Percentiles rank a stretch among this genome's conserved stretches.
These are phyloP conservation scores for Beroe forskalii DNA, from an alignment of 37 sponge, comb jelly and placozoan species.

Conservation along the genomic window DNA sequence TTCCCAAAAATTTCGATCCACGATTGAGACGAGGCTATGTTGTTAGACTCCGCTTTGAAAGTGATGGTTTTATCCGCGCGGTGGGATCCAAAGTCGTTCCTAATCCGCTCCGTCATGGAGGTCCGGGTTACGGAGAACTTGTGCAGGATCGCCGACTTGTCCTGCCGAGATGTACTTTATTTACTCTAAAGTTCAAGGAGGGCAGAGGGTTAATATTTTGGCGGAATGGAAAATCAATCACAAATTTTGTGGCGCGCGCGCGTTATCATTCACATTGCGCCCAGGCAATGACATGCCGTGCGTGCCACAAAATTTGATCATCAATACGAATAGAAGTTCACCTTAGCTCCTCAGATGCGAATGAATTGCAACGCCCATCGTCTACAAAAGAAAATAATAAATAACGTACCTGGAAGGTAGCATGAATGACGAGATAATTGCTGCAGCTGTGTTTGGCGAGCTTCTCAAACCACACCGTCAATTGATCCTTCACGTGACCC, in stretches of 20 bases:
- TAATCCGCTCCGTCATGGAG: conserved; percentile 28
- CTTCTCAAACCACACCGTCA: conserved; percentile 11
- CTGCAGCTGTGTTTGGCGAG: conserved; percentile 5
- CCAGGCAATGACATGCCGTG: too few relatives aligned
- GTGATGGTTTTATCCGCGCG: conserved; percentile 5
- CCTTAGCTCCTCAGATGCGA: too few relatives aligned
- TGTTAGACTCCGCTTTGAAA: conserved; percentile 30
- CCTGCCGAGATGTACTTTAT: too few relatives aligned
- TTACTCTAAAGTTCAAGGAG: neutral
- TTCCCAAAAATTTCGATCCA: neutral
- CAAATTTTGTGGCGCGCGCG: neutral
- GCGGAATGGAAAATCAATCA: neutral
- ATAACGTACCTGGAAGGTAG: conserved; percentile 57
- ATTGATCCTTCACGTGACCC: conserved; percentile 58
- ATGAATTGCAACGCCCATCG: too few relatives aligned
- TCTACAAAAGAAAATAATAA: too few relatives aligned
- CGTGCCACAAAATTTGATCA: too few relatives aligned
- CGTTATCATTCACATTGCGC: neutral
- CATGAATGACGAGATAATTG: conserved; percentile 37
- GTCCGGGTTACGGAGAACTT: conserved; percentile 57
- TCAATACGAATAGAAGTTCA: too few relatives aligned
- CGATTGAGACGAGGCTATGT: neutral
- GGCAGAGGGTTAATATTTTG: neutral
- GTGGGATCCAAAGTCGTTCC: conserved; percentile 18
- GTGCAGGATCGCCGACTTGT: conserved; percentile 46